These are phyloP conservation scores for Adrianichthys oophorus DNA, from an alignment of 2,797 vertebrate genomes.

Conservation along the genomic window DNA sequence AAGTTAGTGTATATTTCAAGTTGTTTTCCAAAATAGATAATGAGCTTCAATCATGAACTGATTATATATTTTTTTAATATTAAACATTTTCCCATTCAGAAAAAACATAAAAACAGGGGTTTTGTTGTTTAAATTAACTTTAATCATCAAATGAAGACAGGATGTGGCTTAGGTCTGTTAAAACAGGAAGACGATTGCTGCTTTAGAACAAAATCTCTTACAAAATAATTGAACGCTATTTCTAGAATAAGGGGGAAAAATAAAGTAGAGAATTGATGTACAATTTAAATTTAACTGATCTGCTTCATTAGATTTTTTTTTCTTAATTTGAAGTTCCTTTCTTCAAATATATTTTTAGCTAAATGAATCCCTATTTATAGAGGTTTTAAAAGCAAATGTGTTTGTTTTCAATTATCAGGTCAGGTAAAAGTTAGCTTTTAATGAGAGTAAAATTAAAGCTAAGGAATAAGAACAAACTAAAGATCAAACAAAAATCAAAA, in stretches of 20 bases:
- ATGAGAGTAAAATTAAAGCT: background rate
- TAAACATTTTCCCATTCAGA: too few relatives aligned
- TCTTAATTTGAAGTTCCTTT: too few relatives aligned
- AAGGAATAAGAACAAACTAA: background rate
- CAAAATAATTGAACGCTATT: too few relatives aligned
- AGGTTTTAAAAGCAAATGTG: background rate
- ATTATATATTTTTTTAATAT: too few relatives aligned
- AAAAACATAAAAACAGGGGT: background rate
- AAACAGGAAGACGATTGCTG: slow-evolving; percentile 30
- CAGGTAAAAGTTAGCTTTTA: slow-evolving; percentile 26
- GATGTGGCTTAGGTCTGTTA: slow-evolving; percentile 24
- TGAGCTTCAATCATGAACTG: too few relatives aligned
- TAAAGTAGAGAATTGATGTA: too few relatives aligned
- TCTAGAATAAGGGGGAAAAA: too few relatives aligned
- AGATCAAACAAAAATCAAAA: slow-evolving; percentile 24
- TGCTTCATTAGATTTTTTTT: too few relatives aligned
- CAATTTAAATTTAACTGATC: too few relatives aligned
- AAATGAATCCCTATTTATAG: background rate
- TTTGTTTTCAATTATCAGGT: slow-evolving; percentile 2
- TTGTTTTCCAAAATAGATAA: background rate
- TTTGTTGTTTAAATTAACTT: background rate
- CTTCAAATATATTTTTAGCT: background rate
- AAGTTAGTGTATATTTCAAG: background rate
- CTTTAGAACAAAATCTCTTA: slow-evolving; percentile 1
- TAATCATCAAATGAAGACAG: slow-evolving; percentile 15